Base-by-base conservation (phyloP, 2,797 vertebrate species). In the Ibycter americanus region DNA sequence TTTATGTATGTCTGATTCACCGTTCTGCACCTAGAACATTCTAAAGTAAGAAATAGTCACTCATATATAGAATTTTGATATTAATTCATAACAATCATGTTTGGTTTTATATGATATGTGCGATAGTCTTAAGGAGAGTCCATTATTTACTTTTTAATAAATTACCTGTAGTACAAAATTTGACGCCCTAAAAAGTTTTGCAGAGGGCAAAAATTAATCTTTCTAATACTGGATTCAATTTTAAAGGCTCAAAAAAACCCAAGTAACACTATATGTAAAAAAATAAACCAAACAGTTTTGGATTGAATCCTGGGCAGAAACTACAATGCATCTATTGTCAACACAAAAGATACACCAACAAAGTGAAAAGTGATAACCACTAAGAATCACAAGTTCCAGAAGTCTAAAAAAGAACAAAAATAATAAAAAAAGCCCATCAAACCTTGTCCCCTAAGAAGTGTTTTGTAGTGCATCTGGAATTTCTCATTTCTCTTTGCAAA, bases 401-500 rank as follows among this genome's bases (percentile, higher is more conserved):
- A 70, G 11, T 65, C 14, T 66, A 66, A 79, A 32, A 42, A 83
- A 56, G 9, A 51, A 29, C 3, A 68, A 76, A 88, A 49, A 2
- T 15, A 15, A 40, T 13, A 40, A 40, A 40, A 40, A 12, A 40
- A 40, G 15, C 12, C 40, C 11, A 40, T 14, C 40, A 23, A 36
- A 8, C 4, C 2, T 83, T 20, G 3, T 51, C 6, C 21, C 3
- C 3, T 36, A 9, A 61, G 59, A 72, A 19, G 1, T 0, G 1
- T 51, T 58, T 73, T 46, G n/a, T 7, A 82, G 2, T 55, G 2
- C 10, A 20, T 38, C 15, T 61, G 6, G 17, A 89, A 38, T 62
- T 63, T 85, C 21, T 76, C 7, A 58, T 56, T 74, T 81, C 3
- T 66, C 27, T 62, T 70, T 65, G 12, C 9, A 56, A 22, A 89